A percentile compares a stretch with the other conserved stretches of the same genome.
Conservation (phyloP, 1,140 invertebrate genomes). For the Plectrocnemia conspersa region DNA sequence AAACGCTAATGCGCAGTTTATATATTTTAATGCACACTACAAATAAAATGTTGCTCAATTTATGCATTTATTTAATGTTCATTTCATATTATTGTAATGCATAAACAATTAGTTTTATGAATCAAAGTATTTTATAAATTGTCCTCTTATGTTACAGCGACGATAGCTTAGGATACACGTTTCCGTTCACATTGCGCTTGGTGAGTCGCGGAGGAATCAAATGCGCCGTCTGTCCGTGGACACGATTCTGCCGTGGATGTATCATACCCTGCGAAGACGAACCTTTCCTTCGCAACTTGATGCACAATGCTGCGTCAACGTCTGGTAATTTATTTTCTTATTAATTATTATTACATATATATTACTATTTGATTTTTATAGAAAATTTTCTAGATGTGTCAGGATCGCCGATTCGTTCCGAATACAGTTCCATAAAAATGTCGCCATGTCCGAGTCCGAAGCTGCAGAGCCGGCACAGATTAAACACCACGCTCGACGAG, state of each 20-base stretch:
- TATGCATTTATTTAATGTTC: no score
- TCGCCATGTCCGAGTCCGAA: slow-evolving; percentile 5
- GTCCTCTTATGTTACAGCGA: no score
- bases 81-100: no score
- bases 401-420: not conserved
- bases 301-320: slow-evolving; percentile 24
- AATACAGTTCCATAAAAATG: slow-evolving; percentile 7
- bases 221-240: slow-evolving; percentile 81
- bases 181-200: slow-evolving; percentile 77
- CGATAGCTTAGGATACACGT: slow-evolving; percentile 84
- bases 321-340: not conserved
- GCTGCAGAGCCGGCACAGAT: not conserved
- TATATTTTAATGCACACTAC: no score
- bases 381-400: not conserved
- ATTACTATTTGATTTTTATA: not conserved
- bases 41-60: no score
- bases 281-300: slow-evolving; percentile 39
- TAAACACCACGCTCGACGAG: not conserved
- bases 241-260: slow-evolving; percentile 80
- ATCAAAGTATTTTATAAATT: no score
- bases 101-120: no score
- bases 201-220: slow-evolving; percentile 66
- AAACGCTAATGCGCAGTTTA: no score
- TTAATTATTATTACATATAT: not conserved
- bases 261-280: slow-evolving; percentile 64